These are phyloP conservation scores for Dysidea cf. avara DNA, from an alignment of 37 sponge, comb jelly and placozoan species.

Conservation along the genomic window DNA sequence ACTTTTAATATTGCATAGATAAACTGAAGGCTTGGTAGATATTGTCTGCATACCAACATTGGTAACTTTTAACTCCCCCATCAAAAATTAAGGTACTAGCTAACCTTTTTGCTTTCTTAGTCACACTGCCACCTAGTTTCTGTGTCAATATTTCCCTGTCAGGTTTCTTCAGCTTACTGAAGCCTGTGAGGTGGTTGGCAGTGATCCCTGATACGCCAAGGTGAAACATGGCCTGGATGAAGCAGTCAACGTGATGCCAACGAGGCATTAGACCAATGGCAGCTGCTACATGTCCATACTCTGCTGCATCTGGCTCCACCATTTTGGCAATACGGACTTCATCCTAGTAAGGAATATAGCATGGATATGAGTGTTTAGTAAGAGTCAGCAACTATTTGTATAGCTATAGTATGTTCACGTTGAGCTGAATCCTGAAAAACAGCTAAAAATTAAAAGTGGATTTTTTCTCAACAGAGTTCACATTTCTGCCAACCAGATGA, in stretches of 20 bases:
- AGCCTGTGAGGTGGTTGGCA: constrained; percentile 66
- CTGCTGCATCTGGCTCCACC: constrained; percentile 53
- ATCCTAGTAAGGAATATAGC: constrained; percentile 21
- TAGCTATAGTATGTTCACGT: too few species aligned
- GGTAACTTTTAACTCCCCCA: too few species aligned
- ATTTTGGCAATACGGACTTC: constrained; percentile 68
- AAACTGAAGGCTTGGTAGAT: background rate
- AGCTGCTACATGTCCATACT: background rate
- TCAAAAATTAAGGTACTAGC: too few species aligned
- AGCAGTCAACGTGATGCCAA: constrained; percentile 86
- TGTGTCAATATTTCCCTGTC: constrained; percentile 53
- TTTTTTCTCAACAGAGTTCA: too few species aligned
- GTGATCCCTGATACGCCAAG: constrained; percentile 42
- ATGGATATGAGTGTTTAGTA: background rate
- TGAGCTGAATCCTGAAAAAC: too few species aligned
- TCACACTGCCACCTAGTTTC: constrained; percentile 28
- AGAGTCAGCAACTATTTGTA: background rate
- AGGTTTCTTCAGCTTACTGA: constrained; percentile 65
- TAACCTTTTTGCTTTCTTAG: too few species aligned
- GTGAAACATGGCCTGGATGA: constrained; percentile 40
- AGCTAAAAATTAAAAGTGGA: too few species aligned
- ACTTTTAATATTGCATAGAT: too few species aligned
- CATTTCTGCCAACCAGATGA: too few species aligned
- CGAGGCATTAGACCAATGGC: constrained; percentile 44
- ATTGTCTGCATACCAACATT: too few species aligned